These are phyloP conservation scores for Trissolcus brochymenae DNA, from an alignment of 2,888 invertebrate genomes.

Conservation along the genomic window DNA sequence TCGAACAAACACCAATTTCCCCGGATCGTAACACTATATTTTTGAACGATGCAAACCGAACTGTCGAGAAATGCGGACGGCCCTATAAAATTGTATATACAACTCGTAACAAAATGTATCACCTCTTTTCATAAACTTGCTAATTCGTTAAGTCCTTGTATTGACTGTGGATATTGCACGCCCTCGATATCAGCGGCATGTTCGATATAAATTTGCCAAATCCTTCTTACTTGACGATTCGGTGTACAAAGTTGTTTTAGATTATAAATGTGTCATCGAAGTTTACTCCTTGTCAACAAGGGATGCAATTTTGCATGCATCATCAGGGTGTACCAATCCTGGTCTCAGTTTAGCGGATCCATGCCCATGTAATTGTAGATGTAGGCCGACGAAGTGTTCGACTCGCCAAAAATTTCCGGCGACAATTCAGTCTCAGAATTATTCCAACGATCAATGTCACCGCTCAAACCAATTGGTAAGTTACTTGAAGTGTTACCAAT, in stretches of 20 bases:
- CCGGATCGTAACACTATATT: conserved; percentile 23
- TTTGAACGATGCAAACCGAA: conserved; percentile 54
- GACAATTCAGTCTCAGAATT: conserved; percentile 66
- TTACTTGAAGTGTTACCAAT: conserved; percentile 76
- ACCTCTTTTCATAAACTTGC: neutral
- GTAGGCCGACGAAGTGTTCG: conserved; percentile 66
- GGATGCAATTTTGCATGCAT: conserved; percentile 46
- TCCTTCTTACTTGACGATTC: conserved; percentile 53
- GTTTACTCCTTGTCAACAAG: conserved; percentile 36
- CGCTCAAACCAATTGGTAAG: conserved; percentile 75
- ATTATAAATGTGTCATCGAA: conserved; percentile 42
- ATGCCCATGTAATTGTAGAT: conserved; percentile 75
- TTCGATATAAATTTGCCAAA: conserved; percentile 16
- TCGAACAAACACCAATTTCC: conserved; percentile 30
- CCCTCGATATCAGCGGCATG: conserved; percentile 4
- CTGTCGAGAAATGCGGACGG: conserved; percentile 53
- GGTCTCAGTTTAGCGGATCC: conserved; percentile 72
- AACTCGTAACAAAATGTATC: conserved; percentile 27
- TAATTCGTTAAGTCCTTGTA: conserved; percentile 9
- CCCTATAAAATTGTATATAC: conserved; percentile 41
- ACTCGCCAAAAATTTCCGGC: conserved; percentile 66
- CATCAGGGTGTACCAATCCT: conserved; percentile 36
- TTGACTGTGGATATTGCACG: conserved; percentile 22
- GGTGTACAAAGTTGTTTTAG: conserved; percentile 45
- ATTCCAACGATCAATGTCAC: conserved; percentile 71